Evolutionary conservation across 2,113 vertebrate genomes (phyloP).

Genomic region (Platanista minor): DNA sequence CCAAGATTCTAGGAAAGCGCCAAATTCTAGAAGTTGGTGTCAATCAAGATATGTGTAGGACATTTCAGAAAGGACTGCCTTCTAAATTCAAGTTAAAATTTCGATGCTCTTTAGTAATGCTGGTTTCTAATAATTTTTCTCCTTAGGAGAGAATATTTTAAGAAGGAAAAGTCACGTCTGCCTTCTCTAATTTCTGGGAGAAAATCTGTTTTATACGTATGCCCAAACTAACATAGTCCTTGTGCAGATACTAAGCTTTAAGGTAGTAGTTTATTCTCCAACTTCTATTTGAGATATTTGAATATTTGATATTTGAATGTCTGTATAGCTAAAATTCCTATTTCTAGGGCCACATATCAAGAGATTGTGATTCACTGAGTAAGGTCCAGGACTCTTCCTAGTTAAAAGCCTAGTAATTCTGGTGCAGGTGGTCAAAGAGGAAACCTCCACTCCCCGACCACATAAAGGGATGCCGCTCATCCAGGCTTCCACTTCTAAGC

Average conservation of each 20-base stretch:
- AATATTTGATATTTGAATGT: not conserved
- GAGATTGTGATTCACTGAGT: not conserved
- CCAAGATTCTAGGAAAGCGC: not conserved
- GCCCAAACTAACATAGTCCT: not conserved
- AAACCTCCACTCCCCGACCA: not conserved
- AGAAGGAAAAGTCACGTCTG: not conserved
- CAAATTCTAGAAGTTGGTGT: not conserved
- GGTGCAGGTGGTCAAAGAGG: not conserved
- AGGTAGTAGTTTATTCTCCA: not conserved
- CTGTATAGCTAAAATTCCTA: not conserved
- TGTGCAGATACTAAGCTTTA: not conserved
- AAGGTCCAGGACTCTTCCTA: not conserved
- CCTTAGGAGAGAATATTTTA: constrained; percentile 12
- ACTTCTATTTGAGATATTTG: not conserved
- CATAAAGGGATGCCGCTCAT: fast-evolving
- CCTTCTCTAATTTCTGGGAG: not conserved
- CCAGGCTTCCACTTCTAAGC: not conserved
- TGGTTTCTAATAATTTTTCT: constrained; percentile 14
- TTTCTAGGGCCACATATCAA: not conserved
- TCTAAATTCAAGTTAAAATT: constrained; percentile 49
- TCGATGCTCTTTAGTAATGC: not conserved
- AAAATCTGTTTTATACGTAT: not conserved
- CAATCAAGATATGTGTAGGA: not conserved
- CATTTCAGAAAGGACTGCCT: constrained; percentile 42
- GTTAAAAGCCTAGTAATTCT: not conserved